Evolutionary conservation across 2,888 invertebrate species (phyloP), one percentile per base, ranked within the genome.

Genomic region (Lymantria dispar): DNA sequence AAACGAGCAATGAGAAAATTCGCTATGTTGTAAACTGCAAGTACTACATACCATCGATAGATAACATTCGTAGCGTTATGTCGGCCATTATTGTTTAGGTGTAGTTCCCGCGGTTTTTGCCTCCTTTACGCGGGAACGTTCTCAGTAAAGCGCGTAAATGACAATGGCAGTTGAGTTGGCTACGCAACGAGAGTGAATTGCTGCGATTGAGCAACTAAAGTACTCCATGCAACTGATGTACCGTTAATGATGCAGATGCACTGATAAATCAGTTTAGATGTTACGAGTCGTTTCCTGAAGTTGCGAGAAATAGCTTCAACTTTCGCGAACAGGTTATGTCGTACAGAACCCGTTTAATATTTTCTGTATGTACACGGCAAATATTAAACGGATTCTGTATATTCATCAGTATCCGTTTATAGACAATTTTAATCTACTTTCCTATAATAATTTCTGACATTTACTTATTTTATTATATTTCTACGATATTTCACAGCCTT

Each of bases 81-180:
- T 87, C 83, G 86, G 84, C 83, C 82, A 84, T 88, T 83, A 87
- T 90, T 87, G 85, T 85, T 80, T 75, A 61, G 73, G 73, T 64
- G 72, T 58, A 68, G 84, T 88, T 91, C 91, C 89, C 91, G 90
- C 90, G 91, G 83, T 89, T 91, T 91, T 91, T 90, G 85, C 77
- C 71, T 63, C 56, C 72, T 74, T 80, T 80, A 79, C 89, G 90
- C 90, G 91, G 89, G 91, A 91, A 91, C 78, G 79, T 90, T 91
- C 91, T 80, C 91, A 90, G 83, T 79, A 80, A 79, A 80, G 80
- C 87, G 85, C 87, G 83, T 85, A 87, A 82, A 83, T 81, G 77
- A 88, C 89, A 89, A 90, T 89, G 83, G 86, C 76, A 70, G 48
- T 66, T 62, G 54, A 54, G 68, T 71, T 68, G 64, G 70, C 74